These are phyloP conservation scores for Gymnoscopelus braueri DNA, from an alignment of 2,797 vertebrate genomes.

Conservation along the genomic window DNA sequence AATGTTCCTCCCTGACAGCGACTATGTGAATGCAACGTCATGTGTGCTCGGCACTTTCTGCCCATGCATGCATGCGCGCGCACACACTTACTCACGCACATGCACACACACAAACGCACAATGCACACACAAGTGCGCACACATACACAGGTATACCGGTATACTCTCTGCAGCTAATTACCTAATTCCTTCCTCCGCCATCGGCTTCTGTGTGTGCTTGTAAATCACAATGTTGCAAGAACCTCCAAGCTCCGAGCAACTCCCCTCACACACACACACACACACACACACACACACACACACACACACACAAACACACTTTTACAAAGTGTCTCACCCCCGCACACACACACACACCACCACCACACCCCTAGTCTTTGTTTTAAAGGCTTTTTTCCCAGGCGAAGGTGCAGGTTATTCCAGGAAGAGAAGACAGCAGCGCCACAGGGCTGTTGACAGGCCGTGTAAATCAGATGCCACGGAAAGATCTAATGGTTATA, in stretches of 20 bases:
- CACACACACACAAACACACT: not conserved
- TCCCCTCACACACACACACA: conserved; percentile 20
- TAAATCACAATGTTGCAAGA: conserved; percentile 54
- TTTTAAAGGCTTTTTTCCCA: conserved; percentile 53
- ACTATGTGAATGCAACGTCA: too few species aligned
- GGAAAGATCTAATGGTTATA: conserved; percentile 72
- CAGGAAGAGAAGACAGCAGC: conserved; percentile 66
- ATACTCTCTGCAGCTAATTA: conserved; percentile 57
- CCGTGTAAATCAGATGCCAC: conserved; percentile 76
- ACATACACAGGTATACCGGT: not conserved
- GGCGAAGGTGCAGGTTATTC: conserved; percentile 64
- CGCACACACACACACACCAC: conserved; percentile 11
- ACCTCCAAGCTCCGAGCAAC: conserved; percentile 42
- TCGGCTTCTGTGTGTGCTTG: conserved; percentile 25
- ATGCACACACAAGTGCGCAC: not conserved
- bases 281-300: not conserved
- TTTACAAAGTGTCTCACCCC: not conserved
- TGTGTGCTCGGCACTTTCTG: too few species aligned
- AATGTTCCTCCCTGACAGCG: too few species aligned
- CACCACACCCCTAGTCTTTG: conserved; percentile 42
- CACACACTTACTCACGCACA: not conserved
- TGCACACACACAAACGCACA: not conserved
- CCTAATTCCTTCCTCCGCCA: conserved; percentile 55
- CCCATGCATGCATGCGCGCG: not conserved
- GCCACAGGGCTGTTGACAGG: conserved; percentile 66